Evolutionary conservation across 2,888 invertebrate species (phyloP).

Genomic region (Cyclophora punctaria): DNA sequence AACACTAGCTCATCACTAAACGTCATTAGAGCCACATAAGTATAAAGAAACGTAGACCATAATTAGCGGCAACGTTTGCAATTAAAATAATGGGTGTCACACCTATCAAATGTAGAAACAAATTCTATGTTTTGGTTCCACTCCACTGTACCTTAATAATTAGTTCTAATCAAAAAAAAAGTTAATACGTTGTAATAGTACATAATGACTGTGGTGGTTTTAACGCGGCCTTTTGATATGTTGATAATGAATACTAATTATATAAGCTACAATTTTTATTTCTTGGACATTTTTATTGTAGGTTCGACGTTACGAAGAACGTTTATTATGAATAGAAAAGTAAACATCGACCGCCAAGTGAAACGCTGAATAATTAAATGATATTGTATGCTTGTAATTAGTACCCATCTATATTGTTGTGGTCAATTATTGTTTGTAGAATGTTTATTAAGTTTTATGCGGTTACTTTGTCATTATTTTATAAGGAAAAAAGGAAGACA

Average conservation of each 20-base stretch:
- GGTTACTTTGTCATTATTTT: too few species aligned
- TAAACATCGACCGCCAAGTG: slow-evolving; percentile 9
- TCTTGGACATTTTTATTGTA: slow-evolving; percentile 22
- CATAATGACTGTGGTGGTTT: slow-evolving; percentile 26
- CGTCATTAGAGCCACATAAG: slow-evolving; percentile 40
- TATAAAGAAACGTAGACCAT: slow-evolving; percentile 50
- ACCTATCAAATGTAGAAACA: slow-evolving; percentile 64
- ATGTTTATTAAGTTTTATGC: too few species aligned
- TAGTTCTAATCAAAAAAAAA: slow-evolving; percentile 45
- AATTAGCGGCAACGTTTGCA: slow-evolving; percentile 60
- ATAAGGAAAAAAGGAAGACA: too few species aligned
- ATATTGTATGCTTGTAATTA: too few species aligned
- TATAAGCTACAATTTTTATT: slow-evolving; percentile 15
- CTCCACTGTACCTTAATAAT: slow-evolving; percentile 34
- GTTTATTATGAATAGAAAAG: slow-evolving; percentile 15
- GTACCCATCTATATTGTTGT: too few species aligned
- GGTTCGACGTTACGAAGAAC: slow-evolving; percentile 19
- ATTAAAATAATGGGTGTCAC: slow-evolving; percentile 74
- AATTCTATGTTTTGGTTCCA: slow-evolving; percentile 53
- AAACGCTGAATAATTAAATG: too few species aligned
- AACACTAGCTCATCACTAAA: slow-evolving; percentile 12
- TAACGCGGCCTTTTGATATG: slow-evolving; percentile 38
- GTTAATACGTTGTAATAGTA: slow-evolving; percentile 39
- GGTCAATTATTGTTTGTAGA: too few species aligned
- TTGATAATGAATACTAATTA: slow-evolving; percentile 38